These are phyloP conservation scores for Esox masquinongy DNA, from an alignment of 2,797 vertebrate species.

Conservation along the genomic window DNA sequence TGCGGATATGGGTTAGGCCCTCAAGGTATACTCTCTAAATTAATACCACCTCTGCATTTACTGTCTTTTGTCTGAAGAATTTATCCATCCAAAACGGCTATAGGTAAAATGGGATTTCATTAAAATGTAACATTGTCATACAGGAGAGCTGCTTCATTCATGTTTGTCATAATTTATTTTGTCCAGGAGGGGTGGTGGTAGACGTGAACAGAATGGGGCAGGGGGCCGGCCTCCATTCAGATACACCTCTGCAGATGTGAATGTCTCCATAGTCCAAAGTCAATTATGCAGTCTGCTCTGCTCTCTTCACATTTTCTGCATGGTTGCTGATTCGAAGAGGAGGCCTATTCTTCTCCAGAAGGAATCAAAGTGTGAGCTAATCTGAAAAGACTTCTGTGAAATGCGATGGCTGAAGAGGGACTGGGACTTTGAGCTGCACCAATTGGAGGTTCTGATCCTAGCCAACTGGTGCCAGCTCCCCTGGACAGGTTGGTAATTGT, in stretches of 20 bases:
- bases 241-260: conserved; percentile 42
- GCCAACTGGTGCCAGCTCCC: conserved; percentile 27
- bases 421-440: conserved; percentile 17
- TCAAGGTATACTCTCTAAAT: conserved; percentile 43
- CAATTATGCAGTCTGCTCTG: conserved; percentile 51
- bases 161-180: conserved; percentile 46
- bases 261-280: conserved; percentile 46
- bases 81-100: conserved; percentile 5
- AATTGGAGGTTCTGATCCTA: conserved; percentile 45
- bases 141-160: conserved; percentile 24
- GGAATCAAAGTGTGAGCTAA: conserved; percentile 53
- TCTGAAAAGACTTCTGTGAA: conserved; percentile 50
- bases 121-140: conserved; percentile 38
- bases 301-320: conserved; percentile 53
- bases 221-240: conserved; percentile 37
- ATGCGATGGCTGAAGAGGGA: conserved; percentile 14
- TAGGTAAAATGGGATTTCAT: conserved; percentile 20
- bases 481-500: conserved; percentile 62
- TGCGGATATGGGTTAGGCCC: conserved; percentile 50
- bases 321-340: conserved; percentile 53
- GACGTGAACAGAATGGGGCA: conserved; percentile 30
- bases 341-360: conserved; percentile 35
- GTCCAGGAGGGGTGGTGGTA: conserved; percentile 40
- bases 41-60: conserved; percentile 11
- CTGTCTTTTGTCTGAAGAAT: conserved; percentile 2